Conservation (phyloP, 2,113 vertebrate species). For the Salvelinus namaycush region DNA sequence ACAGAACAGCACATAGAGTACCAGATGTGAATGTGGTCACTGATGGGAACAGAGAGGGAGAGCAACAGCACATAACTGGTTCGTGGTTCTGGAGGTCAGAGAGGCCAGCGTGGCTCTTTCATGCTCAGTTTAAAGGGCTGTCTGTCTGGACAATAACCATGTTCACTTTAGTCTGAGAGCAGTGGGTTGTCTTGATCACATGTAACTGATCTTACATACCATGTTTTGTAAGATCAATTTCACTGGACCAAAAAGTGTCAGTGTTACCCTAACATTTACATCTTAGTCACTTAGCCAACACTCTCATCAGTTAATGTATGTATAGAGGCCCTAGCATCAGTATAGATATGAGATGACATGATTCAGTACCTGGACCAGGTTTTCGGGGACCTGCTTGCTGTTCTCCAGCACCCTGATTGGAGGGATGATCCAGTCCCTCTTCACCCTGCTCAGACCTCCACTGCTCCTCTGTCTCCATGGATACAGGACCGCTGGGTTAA, state of each 20-base stretch:
- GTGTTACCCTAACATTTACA: slow-evolving; percentile 33
- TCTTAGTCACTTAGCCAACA: slow-evolving; percentile 18
- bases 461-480: slow-evolving; percentile 69
- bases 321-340: neutral
- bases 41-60: slow-evolving; percentile 6
- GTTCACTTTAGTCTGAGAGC: slow-evolving; percentile 19
- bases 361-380: slow-evolving; percentile 86
- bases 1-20: slow-evolving; percentile 23
- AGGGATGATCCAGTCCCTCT: slow-evolving; percentile 96
- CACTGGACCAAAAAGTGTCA: neutral
- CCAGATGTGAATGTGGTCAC: slow-evolving; percentile 51
- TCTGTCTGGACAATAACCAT: neutral
- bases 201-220: slow-evolving; percentile 8
- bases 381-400: slow-evolving; percentile 87
- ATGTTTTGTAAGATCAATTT: slow-evolving; percentile 23
- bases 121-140: neutral
- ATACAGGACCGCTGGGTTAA: slow-evolving; percentile 47
- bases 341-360: neutral
- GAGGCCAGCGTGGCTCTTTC: slow-evolving; percentile 1
- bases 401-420: slow-evolving; percentile 92
- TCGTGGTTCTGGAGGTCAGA: slow-evolving; percentile 8
- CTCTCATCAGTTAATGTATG: neutral
- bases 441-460: slow-evolving; percentile 68
- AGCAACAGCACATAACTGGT: slow-evolving; percentile 9
- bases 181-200: slow-evolving; percentile 17